Evolutionary conservation across 2,113 vertebrate genomes (phyloP).

Genomic region (Danionella cerebrum): DNA sequence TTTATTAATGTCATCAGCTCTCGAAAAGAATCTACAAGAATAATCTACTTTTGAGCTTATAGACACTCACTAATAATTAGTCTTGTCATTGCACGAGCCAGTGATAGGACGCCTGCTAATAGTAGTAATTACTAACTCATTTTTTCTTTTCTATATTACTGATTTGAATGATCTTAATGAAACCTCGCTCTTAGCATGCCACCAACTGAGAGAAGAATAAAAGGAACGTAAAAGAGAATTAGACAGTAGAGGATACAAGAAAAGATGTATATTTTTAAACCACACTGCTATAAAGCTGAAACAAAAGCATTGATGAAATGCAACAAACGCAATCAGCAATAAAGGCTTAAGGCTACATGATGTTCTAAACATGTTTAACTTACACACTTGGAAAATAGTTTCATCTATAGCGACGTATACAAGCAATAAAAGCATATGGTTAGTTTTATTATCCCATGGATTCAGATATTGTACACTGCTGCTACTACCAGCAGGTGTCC

Average conservation of each 20-base stretch:
- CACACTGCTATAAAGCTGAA: too few relatives aligned
- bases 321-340: too few relatives aligned
- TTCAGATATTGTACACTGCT: too few relatives aligned
- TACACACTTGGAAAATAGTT: too few relatives aligned
- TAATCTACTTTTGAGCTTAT: constrained; percentile 39
- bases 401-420: too few relatives aligned
- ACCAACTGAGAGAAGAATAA: not conserved
- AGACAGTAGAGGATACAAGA: not conserved
- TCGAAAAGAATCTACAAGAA: constrained; percentile 18
- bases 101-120: constrained; percentile 42
- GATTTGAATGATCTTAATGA: constrained; percentile 34
- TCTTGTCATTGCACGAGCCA: constrained; percentile 35
- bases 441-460: too few relatives aligned
- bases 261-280: not conserved
- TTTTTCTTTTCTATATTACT: constrained; percentile 34
- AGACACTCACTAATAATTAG: constrained; percentile 40
- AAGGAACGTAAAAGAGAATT: not conserved
- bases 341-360: too few relatives aligned
- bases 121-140: constrained; percentile 51
- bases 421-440: too few relatives aligned
- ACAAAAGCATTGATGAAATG: not conserved
- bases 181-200: constrained; percentile 22
- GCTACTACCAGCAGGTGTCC: too few relatives aligned
- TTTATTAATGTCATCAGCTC: constrained; percentile 7
- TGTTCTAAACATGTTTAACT: too few relatives aligned